Percentiles rank a stretch among this genome's conserved stretches.
Conservation (phyloP, 1,140 invertebrate genomes). For the Platorchestia sp. region DNA sequence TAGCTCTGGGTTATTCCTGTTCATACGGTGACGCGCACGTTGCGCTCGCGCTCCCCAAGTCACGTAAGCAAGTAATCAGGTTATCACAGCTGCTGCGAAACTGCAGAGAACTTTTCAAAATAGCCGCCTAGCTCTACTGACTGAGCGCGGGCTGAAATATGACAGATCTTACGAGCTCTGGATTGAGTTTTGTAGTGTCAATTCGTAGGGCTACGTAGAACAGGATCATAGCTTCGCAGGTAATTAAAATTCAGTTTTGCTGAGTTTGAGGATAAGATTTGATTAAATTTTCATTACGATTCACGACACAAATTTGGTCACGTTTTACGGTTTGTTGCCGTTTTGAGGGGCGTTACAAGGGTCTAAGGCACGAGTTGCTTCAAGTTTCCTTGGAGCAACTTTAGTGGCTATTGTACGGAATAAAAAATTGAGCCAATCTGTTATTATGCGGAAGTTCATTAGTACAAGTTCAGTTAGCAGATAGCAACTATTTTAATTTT, state of each 20-base stretch:
- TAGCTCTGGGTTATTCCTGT: background rate
- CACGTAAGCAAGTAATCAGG: background rate
- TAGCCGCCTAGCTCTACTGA: background rate
- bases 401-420: too few relatives aligned
- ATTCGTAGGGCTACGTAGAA: background rate
- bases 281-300: background rate
- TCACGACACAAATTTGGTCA: background rate
- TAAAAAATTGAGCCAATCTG: too few relatives aligned
- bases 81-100: background rate
- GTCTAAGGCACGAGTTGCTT: too few relatives aligned
- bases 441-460: too few relatives aligned
- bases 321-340: background rate
- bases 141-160: background rate
- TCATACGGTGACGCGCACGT: background rate
- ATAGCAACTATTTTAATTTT: too few relatives aligned
- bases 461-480: too few relatives aligned
- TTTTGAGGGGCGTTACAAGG: background rate
- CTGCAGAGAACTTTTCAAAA: background rate
- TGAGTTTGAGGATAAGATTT: background rate
- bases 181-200: background rate
- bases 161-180: background rate
- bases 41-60: background rate
- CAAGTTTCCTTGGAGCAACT: too few relatives aligned
- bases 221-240: background rate
- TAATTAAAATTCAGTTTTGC: background rate